phyloP scores from a whole-genome alignment of 2,888 invertebrate genomes.

The Oeneis ivallda region DNA sequence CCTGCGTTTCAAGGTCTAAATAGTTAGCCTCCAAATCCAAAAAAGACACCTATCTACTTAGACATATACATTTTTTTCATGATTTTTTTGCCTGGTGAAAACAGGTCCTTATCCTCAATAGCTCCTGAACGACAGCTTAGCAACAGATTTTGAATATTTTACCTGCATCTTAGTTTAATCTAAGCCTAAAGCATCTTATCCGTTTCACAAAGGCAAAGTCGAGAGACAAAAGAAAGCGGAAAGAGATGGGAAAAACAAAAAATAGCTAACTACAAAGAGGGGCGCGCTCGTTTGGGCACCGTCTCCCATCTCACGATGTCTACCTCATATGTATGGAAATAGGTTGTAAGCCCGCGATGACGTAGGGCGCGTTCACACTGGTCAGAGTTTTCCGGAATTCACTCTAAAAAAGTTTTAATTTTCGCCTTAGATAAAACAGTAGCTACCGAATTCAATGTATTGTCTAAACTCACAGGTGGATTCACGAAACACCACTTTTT shows the following conservation, averaged over 20 bases:
- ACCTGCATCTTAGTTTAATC: constrained; percentile 31
- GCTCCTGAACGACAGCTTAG: background rate
- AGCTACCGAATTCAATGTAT: no score
- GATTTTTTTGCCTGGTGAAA: background rate
- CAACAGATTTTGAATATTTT: constrained; percentile 26
- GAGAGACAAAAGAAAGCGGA: constrained; percentile 42
- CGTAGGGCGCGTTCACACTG: constrained; percentile 36
- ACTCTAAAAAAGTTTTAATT: background rate
- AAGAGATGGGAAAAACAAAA: constrained; percentile 42
- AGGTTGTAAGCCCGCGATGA: constrained; percentile 51
- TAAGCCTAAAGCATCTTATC: constrained; percentile 37
- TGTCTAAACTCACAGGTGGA: no score
- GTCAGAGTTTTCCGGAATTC: constrained; percentile 14
- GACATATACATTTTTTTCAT: background rate
- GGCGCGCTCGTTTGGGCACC: constrained; percentile 44
- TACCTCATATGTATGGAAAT: constrained; percentile 78
- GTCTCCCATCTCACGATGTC: constrained; percentile 51
- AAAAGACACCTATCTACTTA: background rate
- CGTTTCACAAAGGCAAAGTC: constrained; percentile 30
- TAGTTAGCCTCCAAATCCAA: no score
- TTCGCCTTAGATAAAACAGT: no score
- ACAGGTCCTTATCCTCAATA: background rate
- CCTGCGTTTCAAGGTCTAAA: no score
- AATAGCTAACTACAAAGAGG: constrained; percentile 47
- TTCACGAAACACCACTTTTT: no score